Evolutionary conservation across 1,140 invertebrate genomes (phyloP), one percentile per base, ranked within the genome.

Genomic region (Zaprionus nigranus): DNA sequence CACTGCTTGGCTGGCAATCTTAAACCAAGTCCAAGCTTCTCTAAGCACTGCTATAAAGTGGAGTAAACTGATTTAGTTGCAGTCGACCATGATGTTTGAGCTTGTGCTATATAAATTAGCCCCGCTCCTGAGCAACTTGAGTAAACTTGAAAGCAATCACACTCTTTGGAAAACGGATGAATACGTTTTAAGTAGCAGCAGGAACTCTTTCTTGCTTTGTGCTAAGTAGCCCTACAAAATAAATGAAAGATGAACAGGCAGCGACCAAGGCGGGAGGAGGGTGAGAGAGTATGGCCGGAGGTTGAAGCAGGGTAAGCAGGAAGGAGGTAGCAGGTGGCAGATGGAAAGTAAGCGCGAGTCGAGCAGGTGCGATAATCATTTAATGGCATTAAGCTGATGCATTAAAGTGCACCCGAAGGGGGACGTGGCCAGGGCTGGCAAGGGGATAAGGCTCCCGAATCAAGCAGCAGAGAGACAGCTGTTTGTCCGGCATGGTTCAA

Each of bases 331-430:
- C 24, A 46, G 40, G 12, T 5, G 34, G 26, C 17, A 22, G 13
- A 2, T 28, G 36, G 15, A n/a, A 46, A 17, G 6, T 17, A n/a
- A 17, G 15, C 15, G 38, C 15, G 4, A 64, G 36, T 62, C 20
- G 60, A 70, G 76, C 58, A 88, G 80, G 84, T 87, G 83, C 78
- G 77, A 88, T 87, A 88, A 87, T 83, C 73, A 72, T 78, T 87
- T 87, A 87, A 87, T 88, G 61, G 78, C 73, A 88, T 87, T 88
- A 88, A 87, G 67, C 57, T 40, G 71, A 15, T 63, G 59, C 63
- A 80, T 88, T 80, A 83, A 88, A 87, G 60, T 83, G 77, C 84
- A 75, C 49, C 61, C 51, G 20, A 63, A 64, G 68, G 82, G 82
- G 79, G 71, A 75, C 30, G 3, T 30, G 70, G 63, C 75, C 69